Conservation (phyloP, 2,797 vertebrate genomes). For the Fistularia commersonii region DNA sequence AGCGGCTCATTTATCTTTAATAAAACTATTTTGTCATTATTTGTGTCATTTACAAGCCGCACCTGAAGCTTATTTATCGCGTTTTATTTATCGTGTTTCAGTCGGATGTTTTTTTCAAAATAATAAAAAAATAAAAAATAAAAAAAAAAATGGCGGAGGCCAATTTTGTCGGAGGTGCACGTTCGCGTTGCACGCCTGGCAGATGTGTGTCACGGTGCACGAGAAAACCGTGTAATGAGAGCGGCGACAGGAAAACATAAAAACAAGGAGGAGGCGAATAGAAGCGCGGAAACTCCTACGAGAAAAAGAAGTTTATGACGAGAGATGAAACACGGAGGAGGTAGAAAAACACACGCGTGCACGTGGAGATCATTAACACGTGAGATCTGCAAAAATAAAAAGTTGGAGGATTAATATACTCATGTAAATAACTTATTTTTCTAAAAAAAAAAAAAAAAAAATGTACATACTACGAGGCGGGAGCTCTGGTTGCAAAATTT, state of each 20-base stretch:
- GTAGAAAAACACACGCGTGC: neutral
- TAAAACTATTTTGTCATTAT: too few species aligned
- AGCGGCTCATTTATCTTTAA: too few species aligned
- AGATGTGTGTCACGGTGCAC: neutral
- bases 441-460: too few species aligned
- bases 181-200: neutral
- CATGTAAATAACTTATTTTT: too few species aligned
- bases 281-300: too few species aligned
- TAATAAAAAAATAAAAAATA: too few species aligned
- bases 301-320: neutral
- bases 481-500: too few species aligned
- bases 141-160: too few species aligned
- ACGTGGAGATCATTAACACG: constrained; percentile 33
- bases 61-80: too few species aligned
- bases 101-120: too few species aligned
- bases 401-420: constrained; percentile 16
- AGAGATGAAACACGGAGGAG: neutral
- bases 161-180: neutral
- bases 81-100: too few species aligned
- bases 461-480: constrained; percentile 8
- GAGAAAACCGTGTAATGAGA: neutral
- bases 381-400: constrained; percentile 26
- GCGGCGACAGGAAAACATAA: neutral
- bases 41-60: too few species aligned
- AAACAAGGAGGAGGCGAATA: neutral